Evolutionary conservation across 2,113 vertebrate genomes (phyloP).

Genomic region (Charina bottae): DNA sequence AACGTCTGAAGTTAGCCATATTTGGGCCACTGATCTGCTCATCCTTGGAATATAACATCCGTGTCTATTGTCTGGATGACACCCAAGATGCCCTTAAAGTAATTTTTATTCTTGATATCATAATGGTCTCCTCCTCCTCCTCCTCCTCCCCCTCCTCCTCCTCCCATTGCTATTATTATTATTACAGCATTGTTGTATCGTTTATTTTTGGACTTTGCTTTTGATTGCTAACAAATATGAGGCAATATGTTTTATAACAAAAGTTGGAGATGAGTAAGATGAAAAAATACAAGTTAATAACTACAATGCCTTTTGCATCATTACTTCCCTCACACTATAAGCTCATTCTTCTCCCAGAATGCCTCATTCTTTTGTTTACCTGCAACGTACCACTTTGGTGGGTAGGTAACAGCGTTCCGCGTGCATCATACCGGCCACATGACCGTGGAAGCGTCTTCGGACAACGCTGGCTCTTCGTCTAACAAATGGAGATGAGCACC

Average conservation of each 20-base stretch:
- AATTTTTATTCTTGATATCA: neutral
- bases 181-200: neutral
- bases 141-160: neutral
- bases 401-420: too few relatives aligned
- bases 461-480: too few relatives aligned
- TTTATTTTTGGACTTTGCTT: conserved; percentile 39
- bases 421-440: too few relatives aligned
- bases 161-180: neutral
- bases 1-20: conserved; percentile 89
- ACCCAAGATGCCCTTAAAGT: conserved; percentile 94
- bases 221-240: conserved; percentile 44
- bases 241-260: conserved; percentile 55
- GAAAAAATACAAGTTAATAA: rapidly evolving
- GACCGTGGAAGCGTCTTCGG: too few relatives aligned
- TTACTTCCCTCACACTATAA: neutral
- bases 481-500: too few relatives aligned
- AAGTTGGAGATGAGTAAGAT: conserved; percentile 10
- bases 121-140: neutral
- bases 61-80: conserved; percentile 93
- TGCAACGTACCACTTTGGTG: too few relatives aligned
- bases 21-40: conserved; percentile 89
- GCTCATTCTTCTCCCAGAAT: neutral
- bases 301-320: conserved; percentile 17
- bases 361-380: conserved; percentile 60
- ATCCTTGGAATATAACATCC: conserved; percentile 90